These are phyloP conservation scores for Lycocerus yunnanus DNA, from an alignment of 2,888 invertebrate genomes.

Conservation along the genomic window DNA sequence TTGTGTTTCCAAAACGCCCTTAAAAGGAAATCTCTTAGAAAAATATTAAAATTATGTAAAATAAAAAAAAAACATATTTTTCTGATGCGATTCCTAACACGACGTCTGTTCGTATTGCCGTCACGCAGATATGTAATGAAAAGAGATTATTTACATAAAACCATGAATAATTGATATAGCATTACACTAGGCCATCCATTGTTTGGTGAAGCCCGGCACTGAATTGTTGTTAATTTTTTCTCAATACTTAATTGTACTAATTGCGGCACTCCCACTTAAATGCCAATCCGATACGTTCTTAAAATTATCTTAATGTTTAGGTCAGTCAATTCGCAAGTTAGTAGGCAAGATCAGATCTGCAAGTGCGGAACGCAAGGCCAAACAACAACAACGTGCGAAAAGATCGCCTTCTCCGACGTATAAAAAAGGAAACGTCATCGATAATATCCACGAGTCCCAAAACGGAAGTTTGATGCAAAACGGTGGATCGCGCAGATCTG, in stretches of 20 bases:
- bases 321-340: conserved; percentile 80
- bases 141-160: not conserved
- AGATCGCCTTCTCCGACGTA: conserved; percentile 65
- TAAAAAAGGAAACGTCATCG: conserved; percentile 61
- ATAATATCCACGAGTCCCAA: conserved; percentile 54
- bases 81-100: not conserved
- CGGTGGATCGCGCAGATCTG: conserved; percentile 41
- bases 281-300: conserved; percentile 15
- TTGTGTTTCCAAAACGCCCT: not conserved
- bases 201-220: not conserved
- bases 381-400: conserved; percentile 58
- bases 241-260: conserved; percentile 3
- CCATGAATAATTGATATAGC: not conserved
- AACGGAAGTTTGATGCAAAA: conserved; percentile 40
- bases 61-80: not conserved
- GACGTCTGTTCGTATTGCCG: not conserved
- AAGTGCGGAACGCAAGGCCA: conserved; percentile 68
- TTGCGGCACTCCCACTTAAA: conserved; percentile 25
- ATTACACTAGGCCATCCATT: not conserved
- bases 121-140: not conserved
- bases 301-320: conserved; percentile 55
- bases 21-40: not conserved
- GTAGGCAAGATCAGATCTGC: conserved; percentile 83
- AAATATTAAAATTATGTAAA: not conserved
- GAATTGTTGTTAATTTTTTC: not conserved